These are phyloP conservation scores for Melanostoma mellinum DNA, from an alignment of 2,888 invertebrate genomes.

Conservation along the genomic window DNA sequence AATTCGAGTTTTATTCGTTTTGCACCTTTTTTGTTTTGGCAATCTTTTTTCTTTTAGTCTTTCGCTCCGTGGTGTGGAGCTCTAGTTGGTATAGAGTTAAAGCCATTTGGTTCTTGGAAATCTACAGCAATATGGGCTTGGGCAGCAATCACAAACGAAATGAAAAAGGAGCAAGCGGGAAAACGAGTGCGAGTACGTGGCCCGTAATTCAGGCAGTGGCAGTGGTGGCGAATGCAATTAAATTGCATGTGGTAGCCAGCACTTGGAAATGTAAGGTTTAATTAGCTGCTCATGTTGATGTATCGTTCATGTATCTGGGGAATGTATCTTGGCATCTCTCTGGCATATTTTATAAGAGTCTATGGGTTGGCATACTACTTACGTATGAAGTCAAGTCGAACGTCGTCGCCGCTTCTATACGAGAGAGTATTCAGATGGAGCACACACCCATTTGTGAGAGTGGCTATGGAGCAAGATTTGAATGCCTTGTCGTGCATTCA, in stretches of 20 bases:
- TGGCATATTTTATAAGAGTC: constrained; percentile 48
- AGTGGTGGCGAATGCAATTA: constrained; percentile 71
- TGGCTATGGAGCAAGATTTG: constrained; percentile 54
- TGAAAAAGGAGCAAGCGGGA: constrained; percentile 51
- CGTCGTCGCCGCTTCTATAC: not conserved
- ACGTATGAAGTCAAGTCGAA: not conserved
- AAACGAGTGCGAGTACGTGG: constrained; percentile 69
- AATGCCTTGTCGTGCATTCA: constrained; percentile 46
- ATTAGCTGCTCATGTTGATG: constrained; percentile 73
- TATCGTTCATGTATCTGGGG: constrained; percentile 70
- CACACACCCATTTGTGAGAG: constrained; percentile 68
- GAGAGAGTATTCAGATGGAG: constrained; percentile 39
- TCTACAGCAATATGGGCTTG: constrained; percentile 40
- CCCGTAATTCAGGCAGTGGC: constrained; percentile 70
- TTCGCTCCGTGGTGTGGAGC: not conserved
- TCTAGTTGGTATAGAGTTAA: constrained; percentile 11
- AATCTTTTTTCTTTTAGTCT: not conserved
- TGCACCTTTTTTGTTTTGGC: constrained; percentile 41
- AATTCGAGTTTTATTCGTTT: constrained; percentile 74
- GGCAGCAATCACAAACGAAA: constrained; percentile 34
- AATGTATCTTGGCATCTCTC: constrained; percentile 70
- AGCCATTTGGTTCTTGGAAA: constrained; percentile 59
- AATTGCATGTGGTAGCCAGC: constrained; percentile 71
- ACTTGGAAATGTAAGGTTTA: constrained; percentile 72
- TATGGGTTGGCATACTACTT: not conserved